Evolutionary conservation across 2,797 vertebrate species (phyloP).

Genomic region (Artibeus lituratus): DNA sequence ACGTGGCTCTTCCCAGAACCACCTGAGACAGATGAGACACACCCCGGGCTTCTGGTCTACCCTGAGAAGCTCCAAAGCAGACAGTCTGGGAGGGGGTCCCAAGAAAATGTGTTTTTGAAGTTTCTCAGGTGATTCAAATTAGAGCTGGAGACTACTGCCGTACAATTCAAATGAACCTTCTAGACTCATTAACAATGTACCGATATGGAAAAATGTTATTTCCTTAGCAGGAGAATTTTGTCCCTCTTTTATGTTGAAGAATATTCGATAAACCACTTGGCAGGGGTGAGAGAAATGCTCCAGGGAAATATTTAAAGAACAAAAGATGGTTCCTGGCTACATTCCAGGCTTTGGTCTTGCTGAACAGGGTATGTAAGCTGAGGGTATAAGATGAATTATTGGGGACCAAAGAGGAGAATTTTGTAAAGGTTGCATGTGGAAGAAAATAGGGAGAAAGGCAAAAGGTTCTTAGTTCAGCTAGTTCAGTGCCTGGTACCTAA

Average conservation of each 20-base stretch:
- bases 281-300: background rate
- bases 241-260: background rate
- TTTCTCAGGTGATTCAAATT: constrained; percentile 51
- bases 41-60: background rate
- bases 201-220: constrained; percentile 34
- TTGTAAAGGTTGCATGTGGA: background rate
- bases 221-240: background rate
- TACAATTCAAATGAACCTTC: constrained; percentile 37
- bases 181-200: constrained; percentile 21
- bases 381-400: background rate
- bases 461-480: background rate
- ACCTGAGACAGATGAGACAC: background rate
- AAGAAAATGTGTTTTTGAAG: background rate
- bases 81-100: background rate
- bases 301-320: background rate
- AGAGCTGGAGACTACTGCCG: background rate
- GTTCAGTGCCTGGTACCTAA: background rate
- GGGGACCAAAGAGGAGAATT: background rate
- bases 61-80: background rate
- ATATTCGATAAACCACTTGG: constrained; percentile 7
- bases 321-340: background rate
- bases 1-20: background rate
- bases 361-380: background rate
- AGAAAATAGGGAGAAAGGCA: background rate
- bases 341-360: background rate